Conservation (phyloP, 2,888 invertebrate genomes). For the Adela reaumurella region DNA sequence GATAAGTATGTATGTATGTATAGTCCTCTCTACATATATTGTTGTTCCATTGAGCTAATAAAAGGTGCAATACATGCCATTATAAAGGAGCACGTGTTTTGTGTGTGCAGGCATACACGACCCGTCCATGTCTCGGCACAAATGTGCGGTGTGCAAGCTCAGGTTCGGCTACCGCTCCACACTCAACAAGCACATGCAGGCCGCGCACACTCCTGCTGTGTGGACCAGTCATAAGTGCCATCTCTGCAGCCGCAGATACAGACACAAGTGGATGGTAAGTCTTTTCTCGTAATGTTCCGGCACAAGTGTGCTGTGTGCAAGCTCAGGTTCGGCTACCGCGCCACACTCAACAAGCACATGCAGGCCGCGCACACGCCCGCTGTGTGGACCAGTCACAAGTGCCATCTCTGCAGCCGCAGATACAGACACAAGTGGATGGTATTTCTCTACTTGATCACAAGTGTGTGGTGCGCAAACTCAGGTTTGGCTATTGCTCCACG, state of each 20-base stretch:
- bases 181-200: constrained; percentile 32
- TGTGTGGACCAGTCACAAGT: constrained; percentile 18
- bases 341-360: constrained; percentile 33
- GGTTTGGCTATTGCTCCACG: too few species aligned
- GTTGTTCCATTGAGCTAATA: too few species aligned
- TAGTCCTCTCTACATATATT: too few species aligned
- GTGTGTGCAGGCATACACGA: constrained; percentile 28
- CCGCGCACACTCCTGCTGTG: constrained; percentile 22
- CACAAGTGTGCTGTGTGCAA: constrained; percentile 27
- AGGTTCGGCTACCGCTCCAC: constrained; percentile 40
- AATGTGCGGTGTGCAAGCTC: constrained; percentile 25
- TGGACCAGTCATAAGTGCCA: constrained; percentile 20
- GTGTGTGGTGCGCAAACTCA: too few species aligned
- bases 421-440: constrained; percentile 36
- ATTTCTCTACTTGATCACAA: constrained; percentile 10
- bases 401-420: constrained; percentile 21
- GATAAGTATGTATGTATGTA: too few species aligned
- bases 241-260: constrained; percentile 22
- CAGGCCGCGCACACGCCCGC: constrained; percentile 17
- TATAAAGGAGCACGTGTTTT: background rate
- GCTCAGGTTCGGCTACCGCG: constrained; percentile 22
- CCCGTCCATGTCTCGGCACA: constrained; percentile 25
- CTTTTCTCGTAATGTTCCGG: background rate
- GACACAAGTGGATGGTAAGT: constrained; percentile 33
- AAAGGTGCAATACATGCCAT: too few species aligned